phyloP scores from a whole-genome alignment of 2,888 invertebrate genomes.

The Nymphalis polychloros region DNA sequence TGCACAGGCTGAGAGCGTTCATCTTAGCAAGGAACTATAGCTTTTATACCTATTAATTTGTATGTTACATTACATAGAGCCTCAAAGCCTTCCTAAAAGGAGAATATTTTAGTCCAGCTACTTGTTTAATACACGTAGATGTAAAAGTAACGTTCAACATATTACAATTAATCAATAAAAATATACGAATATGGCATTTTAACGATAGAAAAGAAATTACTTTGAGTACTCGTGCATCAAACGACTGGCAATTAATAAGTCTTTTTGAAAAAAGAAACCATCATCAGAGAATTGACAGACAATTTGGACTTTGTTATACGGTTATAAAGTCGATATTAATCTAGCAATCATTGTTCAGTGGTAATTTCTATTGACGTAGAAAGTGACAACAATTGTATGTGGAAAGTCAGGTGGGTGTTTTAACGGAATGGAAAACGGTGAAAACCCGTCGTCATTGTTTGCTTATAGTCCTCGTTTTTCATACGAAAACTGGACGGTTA shows the following conservation, averaged over 20 bases:
- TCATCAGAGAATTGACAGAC: slow-evolving; percentile 32
- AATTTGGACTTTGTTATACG: slow-evolving; percentile 35
- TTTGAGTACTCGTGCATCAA: no score
- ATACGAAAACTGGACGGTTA: slow-evolving; percentile 29
- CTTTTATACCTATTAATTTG: no score
- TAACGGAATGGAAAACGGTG: slow-evolving; percentile 59
- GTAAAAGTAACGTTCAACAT: no score
- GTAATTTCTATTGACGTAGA: slow-evolving; percentile 55
- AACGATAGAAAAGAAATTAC: slow-evolving; percentile 15
- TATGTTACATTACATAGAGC: no score
- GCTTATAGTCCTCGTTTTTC: slow-evolving; percentile 37
- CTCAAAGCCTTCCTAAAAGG: no score
- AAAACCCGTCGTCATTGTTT: slow-evolving; percentile 53
- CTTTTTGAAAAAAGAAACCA: slow-evolving; percentile 17
- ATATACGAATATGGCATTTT: background rate
- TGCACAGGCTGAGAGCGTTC: no score
- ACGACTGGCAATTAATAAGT: slow-evolving; percentile 8
- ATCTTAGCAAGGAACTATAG: no score
- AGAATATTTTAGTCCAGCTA: no score
- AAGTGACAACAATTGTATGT: slow-evolving; percentile 68
- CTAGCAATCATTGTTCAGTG: slow-evolving; percentile 24
- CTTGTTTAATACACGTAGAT: no score
- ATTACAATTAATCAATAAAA: no score
- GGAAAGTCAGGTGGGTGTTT: slow-evolving; percentile 56
- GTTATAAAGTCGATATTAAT: slow-evolving; percentile 36